These are phyloP conservation scores for Lethenteron camtschaticum DNA, from an alignment of 2,113 vertebrate species.

Conservation along the genomic window DNA sequence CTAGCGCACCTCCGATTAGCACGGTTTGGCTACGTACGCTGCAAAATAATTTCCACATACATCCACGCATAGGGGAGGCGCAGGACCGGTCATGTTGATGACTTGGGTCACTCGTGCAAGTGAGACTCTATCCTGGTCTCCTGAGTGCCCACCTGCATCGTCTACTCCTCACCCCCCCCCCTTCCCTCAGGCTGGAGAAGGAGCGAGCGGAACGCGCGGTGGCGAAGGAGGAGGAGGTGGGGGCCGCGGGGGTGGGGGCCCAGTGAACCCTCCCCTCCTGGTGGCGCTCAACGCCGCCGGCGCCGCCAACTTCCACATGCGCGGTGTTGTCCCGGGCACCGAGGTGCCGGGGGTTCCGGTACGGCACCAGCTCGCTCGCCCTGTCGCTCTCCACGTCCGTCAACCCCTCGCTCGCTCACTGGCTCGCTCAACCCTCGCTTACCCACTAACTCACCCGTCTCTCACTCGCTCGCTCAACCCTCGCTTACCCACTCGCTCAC, in stretches of 20 bases:
- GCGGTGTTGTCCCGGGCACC: slow-evolving; percentile 67
- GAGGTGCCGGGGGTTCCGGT: slow-evolving; percentile 46
- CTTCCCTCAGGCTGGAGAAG: slow-evolving; percentile 29
- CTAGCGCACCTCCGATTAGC: too few relatives aligned
- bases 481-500: too few relatives aligned
- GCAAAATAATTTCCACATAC: background rate
- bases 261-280: slow-evolving; percentile 14
- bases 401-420: too few relatives aligned
- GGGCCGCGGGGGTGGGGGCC: slow-evolving; percentile 9
- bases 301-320: slow-evolving; percentile 53
- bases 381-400: too few relatives aligned
- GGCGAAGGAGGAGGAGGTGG: slow-evolving; percentile 15
- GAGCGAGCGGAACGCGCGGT: slow-evolving; percentile 37
- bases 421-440: too few relatives aligned
- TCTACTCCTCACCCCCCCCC: background rate
- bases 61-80: background rate
- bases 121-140: background rate
- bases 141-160: background rate
- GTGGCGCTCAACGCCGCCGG: slow-evolving; percentile 34
- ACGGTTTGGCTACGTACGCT: background rate
- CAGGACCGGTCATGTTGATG: background rate
- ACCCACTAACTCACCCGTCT: too few relatives aligned
- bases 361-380: too few relatives aligned
- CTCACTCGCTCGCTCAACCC: too few relatives aligned
- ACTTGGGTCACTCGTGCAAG: background rate